Percentiles rank a stretch among this genome's conserved stretches.
Conservation (phyloP, 2,888 invertebrate genomes). For the Eilema caniola region DNA sequence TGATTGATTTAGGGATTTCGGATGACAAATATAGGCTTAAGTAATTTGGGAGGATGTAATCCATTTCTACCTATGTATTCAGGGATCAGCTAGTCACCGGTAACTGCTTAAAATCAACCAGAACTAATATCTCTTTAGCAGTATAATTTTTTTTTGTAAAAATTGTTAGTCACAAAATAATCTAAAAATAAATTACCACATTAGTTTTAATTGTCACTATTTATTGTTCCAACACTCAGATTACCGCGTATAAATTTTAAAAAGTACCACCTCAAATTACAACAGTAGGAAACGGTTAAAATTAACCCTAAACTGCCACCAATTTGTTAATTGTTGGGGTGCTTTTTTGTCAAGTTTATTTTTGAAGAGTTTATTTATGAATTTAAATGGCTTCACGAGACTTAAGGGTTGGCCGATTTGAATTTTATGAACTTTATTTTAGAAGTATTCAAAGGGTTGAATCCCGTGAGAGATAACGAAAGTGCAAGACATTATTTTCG, state of each 20-base stretch:
- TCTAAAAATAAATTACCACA: constrained; percentile 21
- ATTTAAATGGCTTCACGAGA: constrained; percentile 80
- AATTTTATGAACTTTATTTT: constrained; percentile 85
- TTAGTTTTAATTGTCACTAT: constrained; percentile 69
- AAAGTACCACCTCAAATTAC: constrained; percentile 60
- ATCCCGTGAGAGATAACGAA: constrained; percentile 61
- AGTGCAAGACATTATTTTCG: constrained; percentile 54
- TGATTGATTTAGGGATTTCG: too few relatives aligned
- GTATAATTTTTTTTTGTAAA: not conserved
- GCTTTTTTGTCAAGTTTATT: constrained; percentile 68
- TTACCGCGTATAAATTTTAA: constrained; percentile 66
- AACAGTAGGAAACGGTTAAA: constrained; percentile 77
- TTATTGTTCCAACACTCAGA: constrained; percentile 77
- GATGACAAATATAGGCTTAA: too few relatives aligned
- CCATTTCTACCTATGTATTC: too few relatives aligned
- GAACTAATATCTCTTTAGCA: not conserved
- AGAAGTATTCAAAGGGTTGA: constrained; percentile 65
- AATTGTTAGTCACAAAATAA: not conserved
- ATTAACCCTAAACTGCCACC: constrained; percentile 80
- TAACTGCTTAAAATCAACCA: not conserved
- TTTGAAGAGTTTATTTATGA: constrained; percentile 80
- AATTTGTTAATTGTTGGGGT: constrained; percentile 85
- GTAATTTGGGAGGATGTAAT: too few relatives aligned
- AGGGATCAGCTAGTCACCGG: too few relatives aligned
- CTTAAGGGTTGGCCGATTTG: constrained; percentile 82